phyloP scores from a whole-genome alignment of 2,113 vertebrate species.

The Menidia beryllina region DNA sequence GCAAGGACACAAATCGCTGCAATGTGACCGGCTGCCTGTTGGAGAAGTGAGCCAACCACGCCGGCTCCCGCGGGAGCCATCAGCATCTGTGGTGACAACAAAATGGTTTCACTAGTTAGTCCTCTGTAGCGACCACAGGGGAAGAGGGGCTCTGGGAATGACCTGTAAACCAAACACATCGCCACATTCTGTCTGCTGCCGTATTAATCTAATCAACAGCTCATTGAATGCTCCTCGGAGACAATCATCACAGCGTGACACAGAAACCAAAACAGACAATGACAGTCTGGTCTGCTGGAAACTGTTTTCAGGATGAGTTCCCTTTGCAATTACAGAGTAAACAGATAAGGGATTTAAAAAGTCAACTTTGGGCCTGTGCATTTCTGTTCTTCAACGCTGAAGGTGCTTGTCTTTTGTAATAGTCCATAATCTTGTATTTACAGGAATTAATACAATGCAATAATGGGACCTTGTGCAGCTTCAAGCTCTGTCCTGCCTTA shows the following conservation, averaged over 20 bases:
- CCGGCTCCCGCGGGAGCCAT: slow-evolving; percentile 56
- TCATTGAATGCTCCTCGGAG: slow-evolving; percentile 68
- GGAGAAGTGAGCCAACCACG: slow-evolving; percentile 58
- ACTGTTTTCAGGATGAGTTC: slow-evolving; percentile 43
- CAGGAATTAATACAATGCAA: slow-evolving; percentile 6
- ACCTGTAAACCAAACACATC: slow-evolving; percentile 78
- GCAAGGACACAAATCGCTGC: slow-evolving; percentile 32
- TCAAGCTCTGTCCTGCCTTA: neutral
- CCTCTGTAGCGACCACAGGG: slow-evolving; percentile 56
- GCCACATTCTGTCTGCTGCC: slow-evolving; percentile 73
- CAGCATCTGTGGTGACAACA: slow-evolving; percentile 67
- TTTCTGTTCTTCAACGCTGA: slow-evolving; percentile 33
- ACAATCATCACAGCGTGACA: slow-evolving; percentile 49
- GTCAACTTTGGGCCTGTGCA: slow-evolving; percentile 16
- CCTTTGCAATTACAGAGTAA: slow-evolving; percentile 45
- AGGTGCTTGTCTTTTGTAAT: slow-evolving; percentile 26
- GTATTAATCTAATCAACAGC: slow-evolving; percentile 79
- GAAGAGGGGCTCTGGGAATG: slow-evolving; percentile 61
- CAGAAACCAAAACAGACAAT: slow-evolving; percentile 68
- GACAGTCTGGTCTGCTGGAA: slow-evolving; percentile 48
- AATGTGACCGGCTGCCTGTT: slow-evolving; percentile 55
- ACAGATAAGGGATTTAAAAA: slow-evolving; percentile 33
- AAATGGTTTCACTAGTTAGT: slow-evolving; percentile 67
- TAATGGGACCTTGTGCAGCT: neutral
- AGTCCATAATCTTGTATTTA: slow-evolving; percentile 21